These are phyloP conservation scores for Mythimna lalbum DNA, from an alignment of 2,888 invertebrate genomes.

Conservation along the genomic window DNA sequence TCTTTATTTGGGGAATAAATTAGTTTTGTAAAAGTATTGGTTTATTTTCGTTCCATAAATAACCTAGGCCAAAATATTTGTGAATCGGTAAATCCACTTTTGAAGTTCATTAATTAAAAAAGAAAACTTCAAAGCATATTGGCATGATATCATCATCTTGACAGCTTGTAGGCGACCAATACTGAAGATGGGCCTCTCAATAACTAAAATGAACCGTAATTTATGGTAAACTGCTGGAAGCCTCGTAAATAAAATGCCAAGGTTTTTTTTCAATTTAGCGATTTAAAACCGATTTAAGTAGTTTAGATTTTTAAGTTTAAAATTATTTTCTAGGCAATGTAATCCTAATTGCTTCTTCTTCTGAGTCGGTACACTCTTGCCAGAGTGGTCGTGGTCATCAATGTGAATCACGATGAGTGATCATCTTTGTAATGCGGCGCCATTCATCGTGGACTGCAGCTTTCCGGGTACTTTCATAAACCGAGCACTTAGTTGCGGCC, in stretches of 20 bases:
- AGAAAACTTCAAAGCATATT: slow-evolving; percentile 3
- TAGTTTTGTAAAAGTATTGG: no score
- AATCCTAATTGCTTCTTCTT: no score
- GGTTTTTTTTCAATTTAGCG: not conserved
- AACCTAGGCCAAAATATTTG: not conserved
- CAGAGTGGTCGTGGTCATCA: no score
- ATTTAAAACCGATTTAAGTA: no score
- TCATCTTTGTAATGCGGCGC: no score
- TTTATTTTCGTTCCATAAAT: not conserved
- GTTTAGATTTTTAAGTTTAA: not conserved
- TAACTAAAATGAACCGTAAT: not conserved
- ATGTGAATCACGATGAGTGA: no score
- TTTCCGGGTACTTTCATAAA: no score
- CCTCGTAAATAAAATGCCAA: slow-evolving; percentile 6
- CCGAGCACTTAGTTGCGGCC: no score
- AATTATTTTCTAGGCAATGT: no score
- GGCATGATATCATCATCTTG: not conserved
- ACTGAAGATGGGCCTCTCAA: not conserved
- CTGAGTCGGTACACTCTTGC: no score
- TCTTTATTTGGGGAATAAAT: no score
- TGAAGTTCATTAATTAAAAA: not conserved
- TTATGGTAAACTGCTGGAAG: not conserved
- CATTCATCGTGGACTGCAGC: no score
- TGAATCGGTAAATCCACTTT: not conserved
- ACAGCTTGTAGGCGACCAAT: not conserved